These are phyloP conservation scores for Otis tarda DNA, from an alignment of 2,113 vertebrate genomes.

Conservation along the genomic window DNA sequence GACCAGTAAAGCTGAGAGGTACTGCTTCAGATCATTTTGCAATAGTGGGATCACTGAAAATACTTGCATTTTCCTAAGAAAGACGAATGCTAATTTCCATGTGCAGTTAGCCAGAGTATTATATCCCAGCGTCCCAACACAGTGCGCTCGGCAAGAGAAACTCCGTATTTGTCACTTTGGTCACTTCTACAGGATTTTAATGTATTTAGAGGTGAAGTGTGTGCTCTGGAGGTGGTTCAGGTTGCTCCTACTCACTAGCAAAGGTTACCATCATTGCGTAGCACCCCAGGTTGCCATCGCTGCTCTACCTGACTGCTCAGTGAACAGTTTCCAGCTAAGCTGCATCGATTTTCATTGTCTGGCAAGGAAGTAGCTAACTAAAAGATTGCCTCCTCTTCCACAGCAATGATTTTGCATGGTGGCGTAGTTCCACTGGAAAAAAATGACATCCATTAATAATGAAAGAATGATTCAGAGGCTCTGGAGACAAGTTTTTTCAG, in stretches of 20 bases:
- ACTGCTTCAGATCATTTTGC: not conserved
- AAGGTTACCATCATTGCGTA: not conserved
- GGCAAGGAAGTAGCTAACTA: not conserved
- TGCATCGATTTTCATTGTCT: not conserved
- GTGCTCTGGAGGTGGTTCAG: not conserved
- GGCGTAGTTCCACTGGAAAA: not conserved
- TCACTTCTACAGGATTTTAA: not conserved
- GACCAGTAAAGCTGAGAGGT: not conserved
- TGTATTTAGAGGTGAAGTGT: not conserved
- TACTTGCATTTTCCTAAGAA: not conserved
- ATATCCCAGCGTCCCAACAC: not conserved
- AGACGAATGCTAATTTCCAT: not conserved
- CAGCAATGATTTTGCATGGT: not conserved
- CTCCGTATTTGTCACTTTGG: not conserved
- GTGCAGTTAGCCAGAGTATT: not conserved
- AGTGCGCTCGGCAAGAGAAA: not conserved
- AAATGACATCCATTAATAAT: not conserved
- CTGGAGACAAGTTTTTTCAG: not conserved
- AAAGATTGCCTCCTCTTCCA: not conserved
- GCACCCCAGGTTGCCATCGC: not conserved
- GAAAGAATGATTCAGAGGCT: not conserved
- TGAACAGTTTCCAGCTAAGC: not conserved
- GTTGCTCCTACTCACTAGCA: not conserved
- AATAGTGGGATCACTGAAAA: not conserved
- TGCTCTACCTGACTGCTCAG: not conserved